Evolutionary conservation across 1,140 invertebrate species (phyloP).

Genomic region (Heliconius himera): DNA sequence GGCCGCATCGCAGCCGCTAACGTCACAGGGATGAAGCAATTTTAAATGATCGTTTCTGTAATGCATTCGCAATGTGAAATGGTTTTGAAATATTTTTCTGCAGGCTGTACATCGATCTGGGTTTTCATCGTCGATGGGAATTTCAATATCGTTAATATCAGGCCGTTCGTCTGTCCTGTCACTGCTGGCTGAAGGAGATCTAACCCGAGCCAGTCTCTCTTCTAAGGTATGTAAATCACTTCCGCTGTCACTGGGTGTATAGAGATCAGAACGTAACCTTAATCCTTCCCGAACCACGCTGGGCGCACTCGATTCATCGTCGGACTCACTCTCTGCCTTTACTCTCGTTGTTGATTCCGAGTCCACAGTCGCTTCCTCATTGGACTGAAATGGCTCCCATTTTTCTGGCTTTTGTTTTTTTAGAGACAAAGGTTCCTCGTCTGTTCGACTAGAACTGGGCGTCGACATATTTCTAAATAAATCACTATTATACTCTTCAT

Average conservation of each 20-base stretch:
- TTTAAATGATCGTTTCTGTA: conserved; percentile 96
- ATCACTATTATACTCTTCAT: conserved; percentile 82
- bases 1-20: conserved; percentile 95
- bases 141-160: conserved; percentile 87
- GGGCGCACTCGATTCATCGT: conserved; percentile 73
- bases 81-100: conserved; percentile 96
- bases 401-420: conserved; percentile 81
- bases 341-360: conserved; percentile 67
- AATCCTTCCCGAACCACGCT: conserved; percentile 76
- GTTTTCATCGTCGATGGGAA: conserved; percentile 90
- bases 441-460: conserved; percentile 61
- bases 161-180: conserved; percentile 80
- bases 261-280: conserved; percentile 77
- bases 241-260: conserved; percentile 76
- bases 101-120: conserved; percentile 93
- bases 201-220: conserved; percentile 74
- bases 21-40: conserved; percentile 94
- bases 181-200: conserved; percentile 82
- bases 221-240: conserved; percentile 73
- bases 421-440: conserved; percentile 83
- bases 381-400: conserved; percentile 74
- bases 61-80: conserved; percentile 95
- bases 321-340: conserved; percentile 76
- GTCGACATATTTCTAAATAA: conserved; percentile 79
- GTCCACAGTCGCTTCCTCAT: conserved; percentile 65